Evolutionary conservation across 2,113 vertebrate species (phyloP), one percentile per base, ranked within the genome.

Genomic region (Colossoma macropomum): DNA sequence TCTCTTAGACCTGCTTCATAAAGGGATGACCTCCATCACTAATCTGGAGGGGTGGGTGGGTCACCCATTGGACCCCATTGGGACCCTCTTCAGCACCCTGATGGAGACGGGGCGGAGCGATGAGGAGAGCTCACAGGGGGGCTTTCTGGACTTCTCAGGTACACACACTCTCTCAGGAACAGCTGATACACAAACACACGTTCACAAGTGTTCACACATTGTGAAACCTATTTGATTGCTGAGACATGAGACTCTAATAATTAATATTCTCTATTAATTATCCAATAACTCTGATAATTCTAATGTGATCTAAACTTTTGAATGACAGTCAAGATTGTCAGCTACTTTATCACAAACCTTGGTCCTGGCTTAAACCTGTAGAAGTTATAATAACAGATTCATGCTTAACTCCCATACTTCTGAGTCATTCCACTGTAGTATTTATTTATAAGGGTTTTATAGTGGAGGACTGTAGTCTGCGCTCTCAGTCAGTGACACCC

Each of bases 41-140:
- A 99, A 97, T 92, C 90, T 96, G 83, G 98, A 99, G 93, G 97
- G 98, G 72, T 99, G 98, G 97, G 98, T 99, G 79, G 98, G 98
- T 56, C 98, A 99, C 87, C 98, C 98, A 4, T 87, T 99, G 90
- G 97, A 99, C 79, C 98, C 98, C 15, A 94, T 98, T 82, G 96
- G 98, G 41, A 98, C 97, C 0, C 95, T 99, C 71, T 99, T 98
- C 83, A 95, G 96, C 92, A 98, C 96, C 60, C 94, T 99, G 17
- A 96, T 96, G 96, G 97, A 98, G 92, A 96, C 94, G 5, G 95
- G 95, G 71, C 92, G 91, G 54, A 92, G 91, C 23, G 90, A 94
- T 48, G 97, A 97, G 75, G 97, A 97, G 30, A 86, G 88, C 65
- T 93, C 93, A 79, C 89, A 92, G n/a, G 93, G 96, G 86, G 65